phyloP scores from a whole-genome alignment of 2,888 invertebrate genomes.

The Meloe dianella region DNA sequence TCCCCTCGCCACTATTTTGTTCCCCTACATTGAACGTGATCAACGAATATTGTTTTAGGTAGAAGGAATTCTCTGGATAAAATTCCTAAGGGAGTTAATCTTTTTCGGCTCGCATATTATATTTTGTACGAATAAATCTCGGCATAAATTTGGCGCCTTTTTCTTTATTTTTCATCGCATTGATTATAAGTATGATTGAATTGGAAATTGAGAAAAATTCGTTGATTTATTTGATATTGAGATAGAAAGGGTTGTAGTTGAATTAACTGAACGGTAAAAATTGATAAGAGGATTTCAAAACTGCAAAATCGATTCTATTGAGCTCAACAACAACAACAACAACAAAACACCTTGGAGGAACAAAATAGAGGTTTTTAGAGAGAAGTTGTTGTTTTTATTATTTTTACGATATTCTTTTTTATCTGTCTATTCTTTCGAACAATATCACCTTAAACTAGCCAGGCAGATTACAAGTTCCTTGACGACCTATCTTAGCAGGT shows the following conservation, averaged over 20 bases:
- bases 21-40: background rate
- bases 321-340: background rate
- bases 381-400: background rate
- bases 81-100: background rate
- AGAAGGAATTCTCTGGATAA: background rate
- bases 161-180: background rate
- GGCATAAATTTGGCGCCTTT: background rate
- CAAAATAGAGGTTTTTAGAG: background rate
- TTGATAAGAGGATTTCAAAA: background rate
- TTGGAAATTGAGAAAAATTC: background rate
- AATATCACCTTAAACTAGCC: background rate
- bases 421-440: background rate
- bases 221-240: background rate
- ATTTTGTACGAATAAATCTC: background rate
- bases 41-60: slow-evolving; percentile 4
- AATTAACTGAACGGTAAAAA: background rate
- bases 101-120: background rate
- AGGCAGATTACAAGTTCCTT: background rate
- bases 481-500: background rate
- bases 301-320: background rate
- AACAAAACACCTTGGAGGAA: background rate
- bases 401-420: slow-evolving; percentile 1
- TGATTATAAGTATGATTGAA: slow-evolving; percentile 1
- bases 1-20: background rate
- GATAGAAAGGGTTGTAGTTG: background rate